Conservation (phyloP, 2,797 vertebrate genomes). For the Sus cebifrons region DNA sequence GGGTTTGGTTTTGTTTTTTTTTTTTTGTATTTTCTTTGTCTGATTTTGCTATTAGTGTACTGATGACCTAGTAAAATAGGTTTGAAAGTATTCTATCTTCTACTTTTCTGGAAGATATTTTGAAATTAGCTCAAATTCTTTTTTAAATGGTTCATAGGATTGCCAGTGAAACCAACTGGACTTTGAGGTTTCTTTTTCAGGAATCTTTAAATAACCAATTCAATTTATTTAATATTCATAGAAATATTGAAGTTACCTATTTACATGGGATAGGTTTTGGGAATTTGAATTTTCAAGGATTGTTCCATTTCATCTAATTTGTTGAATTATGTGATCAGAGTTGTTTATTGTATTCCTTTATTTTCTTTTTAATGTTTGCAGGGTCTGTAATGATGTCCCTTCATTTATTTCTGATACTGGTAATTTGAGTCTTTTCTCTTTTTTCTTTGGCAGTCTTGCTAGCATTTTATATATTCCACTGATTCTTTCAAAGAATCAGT, state of each 20-base stretch:
- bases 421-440: not conserved
- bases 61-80: not conserved
- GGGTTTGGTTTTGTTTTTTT: too few species aligned
- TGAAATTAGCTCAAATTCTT: not conserved
- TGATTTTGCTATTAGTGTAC: not conserved
- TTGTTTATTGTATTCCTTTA: not conserved
- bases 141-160: constrained; percentile 23
- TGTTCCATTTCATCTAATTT: not conserved
- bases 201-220: constrained; percentile 16
- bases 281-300: not conserved
- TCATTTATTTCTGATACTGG: not conserved
- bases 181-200: constrained; percentile 18
- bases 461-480: not conserved
- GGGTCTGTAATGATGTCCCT: not conserved
- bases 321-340: constrained; percentile 7
- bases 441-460: not conserved
- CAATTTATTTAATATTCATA: not conserved
- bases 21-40: not conserved
- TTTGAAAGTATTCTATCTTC: not conserved
- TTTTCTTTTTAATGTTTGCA: constrained; percentile 7
- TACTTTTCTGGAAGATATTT: constrained; percentile 1
- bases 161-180: not conserved
- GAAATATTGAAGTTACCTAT: not conserved
- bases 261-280: not conserved
- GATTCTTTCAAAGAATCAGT: not conserved